These are phyloP conservation scores for Macropodus opercularis DNA, from an alignment of 2,797 vertebrate genomes.

Conservation along the genomic window DNA sequence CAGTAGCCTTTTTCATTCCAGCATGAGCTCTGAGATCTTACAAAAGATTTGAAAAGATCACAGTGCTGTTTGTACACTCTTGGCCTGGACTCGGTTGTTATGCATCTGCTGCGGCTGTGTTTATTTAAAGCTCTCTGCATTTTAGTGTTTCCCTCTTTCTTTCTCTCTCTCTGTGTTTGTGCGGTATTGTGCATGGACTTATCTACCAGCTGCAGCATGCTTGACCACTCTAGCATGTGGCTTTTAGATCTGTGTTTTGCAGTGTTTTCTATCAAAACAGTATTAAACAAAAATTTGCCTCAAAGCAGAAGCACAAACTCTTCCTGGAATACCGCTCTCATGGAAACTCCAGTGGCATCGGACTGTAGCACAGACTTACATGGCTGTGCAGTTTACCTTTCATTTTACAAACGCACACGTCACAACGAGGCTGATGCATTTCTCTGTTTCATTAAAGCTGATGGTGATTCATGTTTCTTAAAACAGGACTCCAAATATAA, in stretches of 20 bases:
- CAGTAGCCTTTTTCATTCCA: slow-evolving; percentile 56
- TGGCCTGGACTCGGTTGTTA: slow-evolving; percentile 38
- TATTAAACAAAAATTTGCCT: not conserved
- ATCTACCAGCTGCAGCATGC: slow-evolving; percentile 34
- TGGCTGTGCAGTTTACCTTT: too few relatives aligned
- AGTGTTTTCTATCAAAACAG: slow-evolving; percentile 1
- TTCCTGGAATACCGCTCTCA: too few relatives aligned
- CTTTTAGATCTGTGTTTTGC: slow-evolving; percentile 15
- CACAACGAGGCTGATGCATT: not conserved
- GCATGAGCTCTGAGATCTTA: slow-evolving; percentile 56
- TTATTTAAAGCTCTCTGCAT: slow-evolving; percentile 56
- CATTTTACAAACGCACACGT: not conserved
- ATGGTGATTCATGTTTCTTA: not conserved
- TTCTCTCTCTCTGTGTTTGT: slow-evolving; percentile 27
- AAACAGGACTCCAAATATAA: slow-evolving; percentile 7
- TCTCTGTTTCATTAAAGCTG: not conserved
- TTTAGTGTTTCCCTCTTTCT: slow-evolving; percentile 22
- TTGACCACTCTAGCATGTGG: slow-evolving; percentile 14
- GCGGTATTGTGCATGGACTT: slow-evolving; percentile 24
- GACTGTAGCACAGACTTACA: too few relatives aligned
- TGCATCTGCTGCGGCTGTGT: slow-evolving; percentile 49
- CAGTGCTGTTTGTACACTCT: slow-evolving; percentile 40
- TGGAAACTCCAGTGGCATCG: too few relatives aligned
- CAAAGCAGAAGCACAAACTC: too few relatives aligned
- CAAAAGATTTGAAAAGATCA: slow-evolving; percentile 51